Evolutionary conservation across 2,797 vertebrate genomes (phyloP), one percentile per base, ranked within the genome.

Genomic region (Pachyuromys duprasi): DNA sequence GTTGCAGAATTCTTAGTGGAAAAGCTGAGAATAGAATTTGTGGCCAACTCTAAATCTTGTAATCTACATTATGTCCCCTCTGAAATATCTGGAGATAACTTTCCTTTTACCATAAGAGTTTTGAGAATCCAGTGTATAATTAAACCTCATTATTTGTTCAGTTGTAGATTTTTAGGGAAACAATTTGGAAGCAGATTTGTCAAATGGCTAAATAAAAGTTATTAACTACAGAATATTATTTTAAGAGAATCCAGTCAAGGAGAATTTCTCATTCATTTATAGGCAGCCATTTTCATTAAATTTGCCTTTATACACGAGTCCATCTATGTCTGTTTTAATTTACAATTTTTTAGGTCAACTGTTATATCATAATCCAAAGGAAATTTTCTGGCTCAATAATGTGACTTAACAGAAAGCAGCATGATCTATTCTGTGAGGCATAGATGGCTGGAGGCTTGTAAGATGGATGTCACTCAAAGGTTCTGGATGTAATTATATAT

Each of bases 271-370:
- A 97, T 89, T 93, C 83, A 62, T 91, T 96, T 97, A 79, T 86
- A 92, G 42, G 96, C 55, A 33, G 94, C 90, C 96, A 93, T 69
- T 65, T 96, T 95, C 78, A 55, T 2, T 93, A 55, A 86, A 92
- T 83, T 81, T 49, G 74, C 95, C 97, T 93, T 76, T 78, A 94
- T 17, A 45, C 11, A 39, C 92, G 78, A 93, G 60, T 92, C 95
- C 95, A 92, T 96, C 94, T 96, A 91, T 92, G 86, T 94, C 81
- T 93, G 8, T 86, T 97, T 97, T 93, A 96, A 96, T 95, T 33
- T 96, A 31, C 42, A 2, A 2, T 96, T 97, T 97, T 86, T 24
- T 12, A 89, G 87, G 65, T 8, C 88, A 90, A 53, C 17, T 90
- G 76, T 67, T 96, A 86, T 80, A 87, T 97, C 89, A 90, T 7